Evolutionary conservation across 2,113 vertebrate genomes (phyloP), one percentile per base, ranked within the genome.

Genomic region (Drymodes brunneopygia): DNA sequence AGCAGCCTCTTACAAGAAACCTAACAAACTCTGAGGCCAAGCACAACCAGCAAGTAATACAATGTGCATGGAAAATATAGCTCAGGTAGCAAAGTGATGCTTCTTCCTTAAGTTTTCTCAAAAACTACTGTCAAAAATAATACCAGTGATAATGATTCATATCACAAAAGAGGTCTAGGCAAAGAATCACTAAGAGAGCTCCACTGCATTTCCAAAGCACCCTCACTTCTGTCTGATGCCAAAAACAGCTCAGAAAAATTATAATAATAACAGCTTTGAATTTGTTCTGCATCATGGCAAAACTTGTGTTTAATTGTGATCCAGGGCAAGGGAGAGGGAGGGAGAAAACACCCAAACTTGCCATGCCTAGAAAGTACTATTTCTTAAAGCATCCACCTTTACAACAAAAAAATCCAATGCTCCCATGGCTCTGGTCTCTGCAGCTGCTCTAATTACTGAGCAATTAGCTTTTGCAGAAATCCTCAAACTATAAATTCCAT

Each of bases 371-470:
- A 73, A 90, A 27, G 17, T 11, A 22, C 18, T 61, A 12, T 50
- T 90, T 50, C 40, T 65, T 65, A 69, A 69, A 44, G 51, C 29
- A 90, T 35, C 24, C 44, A 66, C 29, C 53, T 42, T 66, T 80
- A 20, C 14, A 86, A 80, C 4, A 77, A 25, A 86, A 75, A 73
- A 22, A 17, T 66, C 24, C 20, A 64, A 5, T 1, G 2, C 10
- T 86, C 21, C 61, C 45, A 50, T 8, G 29, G 36, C 57, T 57
- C n/a, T 71, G 25, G 42, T 40, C 50, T 90, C 71, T 42, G 24
- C 71, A 78, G 53, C 65, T 71, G n/a, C 62, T 58, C 50, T 81
- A 83, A 94, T 90, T 92, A 94, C 42, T 19, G 17, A 86, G 88
- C 64, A 86, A 95, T 83, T 75, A 82, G 67, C 83, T 94, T 92